A percentile compares a stretch with the other conserved stretches of the same genome.
Conservation (phyloP, 2,888 invertebrate genomes). For the Hedya salicella region DNA sequence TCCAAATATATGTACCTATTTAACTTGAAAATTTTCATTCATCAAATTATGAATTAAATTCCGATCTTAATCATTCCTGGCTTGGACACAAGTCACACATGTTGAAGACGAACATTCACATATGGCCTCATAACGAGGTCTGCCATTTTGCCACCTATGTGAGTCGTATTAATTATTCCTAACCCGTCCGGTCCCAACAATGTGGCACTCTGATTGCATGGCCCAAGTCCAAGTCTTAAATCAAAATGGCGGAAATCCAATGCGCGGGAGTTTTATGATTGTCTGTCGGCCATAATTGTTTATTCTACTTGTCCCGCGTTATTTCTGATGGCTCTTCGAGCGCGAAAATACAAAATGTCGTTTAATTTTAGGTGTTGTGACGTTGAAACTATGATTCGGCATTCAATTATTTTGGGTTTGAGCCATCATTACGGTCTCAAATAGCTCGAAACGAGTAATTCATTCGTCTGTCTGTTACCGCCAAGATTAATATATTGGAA, state of each 20-base stretch:
- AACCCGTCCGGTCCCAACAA: conserved; percentile 33
- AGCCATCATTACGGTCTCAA: conserved; percentile 34
- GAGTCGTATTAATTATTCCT: conserved; percentile 28
- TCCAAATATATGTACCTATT: no score
- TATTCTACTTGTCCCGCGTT: conserved; percentile 48
- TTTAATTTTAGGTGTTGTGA: conserved; percentile 36
- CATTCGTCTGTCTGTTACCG: conserved; percentile 20
- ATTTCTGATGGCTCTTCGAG: conserved; percentile 34
- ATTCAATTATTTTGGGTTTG: conserved; percentile 32
- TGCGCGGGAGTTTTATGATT: conserved; percentile 72
- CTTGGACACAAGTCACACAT: conserved; percentile 13
- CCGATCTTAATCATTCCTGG: conserved; percentile 42
- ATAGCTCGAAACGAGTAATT: conserved; percentile 29
- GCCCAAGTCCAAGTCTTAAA: conserved; percentile 73
- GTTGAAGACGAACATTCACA: conserved; percentile 16
- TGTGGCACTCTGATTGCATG: conserved; percentile 58
- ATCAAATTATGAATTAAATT: conserved; percentile 42
- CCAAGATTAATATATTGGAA: conserved; percentile 2
- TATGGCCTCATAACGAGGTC: conserved; percentile 25
- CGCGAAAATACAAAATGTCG: conserved; percentile 26
- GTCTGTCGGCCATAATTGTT: conserved; percentile 57
- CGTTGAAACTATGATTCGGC: conserved; percentile 30
- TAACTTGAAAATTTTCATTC: conserved; percentile 19
- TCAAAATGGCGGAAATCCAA: conserved; percentile 74
- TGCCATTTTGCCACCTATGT: conserved; percentile 28